Base-by-base conservation (phyloP, 2,888 invertebrate species). In the Amphiduros pacificus region DNA sequence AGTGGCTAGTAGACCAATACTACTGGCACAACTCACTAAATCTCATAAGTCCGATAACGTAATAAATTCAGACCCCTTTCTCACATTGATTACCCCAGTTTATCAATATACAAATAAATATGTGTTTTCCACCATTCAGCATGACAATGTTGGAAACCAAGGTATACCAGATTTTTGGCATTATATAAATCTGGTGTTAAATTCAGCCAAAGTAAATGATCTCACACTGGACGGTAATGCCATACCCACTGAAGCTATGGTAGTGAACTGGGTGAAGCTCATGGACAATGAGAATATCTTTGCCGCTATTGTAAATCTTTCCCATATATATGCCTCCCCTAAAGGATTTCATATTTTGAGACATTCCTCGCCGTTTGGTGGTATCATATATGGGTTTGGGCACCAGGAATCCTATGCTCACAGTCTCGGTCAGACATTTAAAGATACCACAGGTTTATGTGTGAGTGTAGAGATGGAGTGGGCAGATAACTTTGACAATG, bases 341-440 rank as follows among this genome's bases (percentile, higher is more conserved):
- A n/a, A n/a, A n/a, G n/a, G n/a, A n/a, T n/a, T n/a, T n/a, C n/a
- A n/a, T n/a, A n/a, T n/a, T n/a, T n/a, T n/a, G n/a, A n/a, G n/a
- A n/a, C n/a, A n/a, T n/a, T n/a, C n/a, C n/a, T n/a, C n/a, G n/a
- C n/a, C n/a, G n/a, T 74, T 76, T 60, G 64, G 72, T 26, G 74
- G 67, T 3, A 56, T 72, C 24, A 68, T 71, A 4, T 72, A 73
- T 36, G 76, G 76, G 1, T 66, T 71, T 40, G 68, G 70, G 41
- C 52, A 66, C 44, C 71, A 65, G 54, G 74, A 75, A 60, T 73
- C 74, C 1, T 76, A 76, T 60, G 74, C 71, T 2, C 69, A 67
- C 54, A 63, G 70, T 0, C 66, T 71, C 17, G 76, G 76, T 6
- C 64, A 61, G 62, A 55, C 24, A 11, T 36, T 65, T 17, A 22